Evolutionary conservation across 2,888 invertebrate species (phyloP), one percentile per base, ranked within the genome.

Genomic region (Adelphocoris suturalis): DNA sequence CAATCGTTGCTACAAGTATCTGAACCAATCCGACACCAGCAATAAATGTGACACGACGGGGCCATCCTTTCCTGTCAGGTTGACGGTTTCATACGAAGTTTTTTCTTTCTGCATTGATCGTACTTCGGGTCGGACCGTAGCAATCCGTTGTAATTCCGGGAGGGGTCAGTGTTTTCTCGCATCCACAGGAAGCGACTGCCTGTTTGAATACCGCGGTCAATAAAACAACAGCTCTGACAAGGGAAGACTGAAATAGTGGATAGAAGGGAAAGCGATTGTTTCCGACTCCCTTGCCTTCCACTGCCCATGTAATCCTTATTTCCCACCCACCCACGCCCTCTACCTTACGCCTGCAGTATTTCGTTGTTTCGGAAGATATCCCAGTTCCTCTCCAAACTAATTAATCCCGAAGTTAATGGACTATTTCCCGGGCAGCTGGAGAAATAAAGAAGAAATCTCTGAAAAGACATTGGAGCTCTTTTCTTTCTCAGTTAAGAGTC

Each of bases 151-250:
- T 57, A n/a, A 57, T n/a, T 16, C 57, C n/a, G 16, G 4, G n/a
- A 13, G n/a, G 5, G n/a, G 16, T 16, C n/a, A 16, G n/a, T n/a
- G 5, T 57, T 16, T 57, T 2, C 57, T n/a, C n/a, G n/a, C 7
- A 0, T 0, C n/a, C 57, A 5, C n/a, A 57, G 57, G 57, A 57
- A 57, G 57, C 57, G 57, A n/a, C 57, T 57, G 57, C 57, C 57
- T 16, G 57, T 57, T 57, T 57, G 57, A n/a, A 57, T 57, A n/a
- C 57, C n/a, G n/a, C 57, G 57, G 57, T 57, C 57, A 57, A 57
- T 57, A 57, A 57, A 57, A 16, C 16, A 57, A 16, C 16, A n/a
- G 19, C 57, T n/a, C 57, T n/a, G 57, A 57, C 57, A n/a, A 57
- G 57, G 57, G 57, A 57, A 57, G 57, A 57, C 57, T n/a, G 57